Percentiles rank a stretch among this genome's conserved stretches.
These are phyloP conservation scores for Araneus ventricosus DNA, from an alignment of 1,140 invertebrate genomes.

Conservation along the genomic window DNA sequence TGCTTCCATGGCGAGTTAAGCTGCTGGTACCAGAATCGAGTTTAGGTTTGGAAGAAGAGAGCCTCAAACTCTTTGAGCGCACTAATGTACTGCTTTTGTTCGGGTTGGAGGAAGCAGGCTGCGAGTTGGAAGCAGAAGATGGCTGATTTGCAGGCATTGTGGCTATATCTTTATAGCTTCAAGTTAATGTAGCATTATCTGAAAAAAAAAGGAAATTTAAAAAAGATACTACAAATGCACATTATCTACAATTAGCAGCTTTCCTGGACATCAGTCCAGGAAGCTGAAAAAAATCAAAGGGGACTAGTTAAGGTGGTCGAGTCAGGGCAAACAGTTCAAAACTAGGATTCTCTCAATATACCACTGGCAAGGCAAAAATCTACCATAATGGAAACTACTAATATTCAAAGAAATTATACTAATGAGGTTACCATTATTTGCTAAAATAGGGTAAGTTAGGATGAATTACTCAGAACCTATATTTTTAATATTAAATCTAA, in stretches of 20 bases:
- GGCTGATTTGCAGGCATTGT: slow-evolving; percentile 63
- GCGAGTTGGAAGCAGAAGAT: background rate
- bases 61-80: slow-evolving; percentile 62
- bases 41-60: slow-evolving; percentile 64
- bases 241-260: background rate
- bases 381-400: too few relatives aligned
- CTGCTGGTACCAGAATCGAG: slow-evolving; percentile 38
- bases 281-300: too few relatives aligned
- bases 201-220: background rate
- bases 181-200: slow-evolving; percentile 14
- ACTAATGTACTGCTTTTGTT: slow-evolving; percentile 42
- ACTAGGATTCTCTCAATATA: too few relatives aligned
- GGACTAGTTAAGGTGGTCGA: too few relatives aligned
- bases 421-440: too few relatives aligned
- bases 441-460: too few relatives aligned
- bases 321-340: too few relatives aligned
- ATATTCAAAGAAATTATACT: too few relatives aligned
- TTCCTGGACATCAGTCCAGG: too few relatives aligned
- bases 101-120: background rate
- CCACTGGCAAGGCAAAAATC: too few relatives aligned
- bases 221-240: background rate
- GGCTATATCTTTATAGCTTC: background rate
- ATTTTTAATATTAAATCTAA: too few relatives aligned
- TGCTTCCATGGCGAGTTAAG: slow-evolving; percentile 70
- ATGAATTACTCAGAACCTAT: too few relatives aligned